Percentiles rank a stretch among this genome's conserved stretches.
Evolutionary conservation across 2,888 invertebrate genomes (phyloP).

Genomic region (Polydesmus complanatus): DNA sequence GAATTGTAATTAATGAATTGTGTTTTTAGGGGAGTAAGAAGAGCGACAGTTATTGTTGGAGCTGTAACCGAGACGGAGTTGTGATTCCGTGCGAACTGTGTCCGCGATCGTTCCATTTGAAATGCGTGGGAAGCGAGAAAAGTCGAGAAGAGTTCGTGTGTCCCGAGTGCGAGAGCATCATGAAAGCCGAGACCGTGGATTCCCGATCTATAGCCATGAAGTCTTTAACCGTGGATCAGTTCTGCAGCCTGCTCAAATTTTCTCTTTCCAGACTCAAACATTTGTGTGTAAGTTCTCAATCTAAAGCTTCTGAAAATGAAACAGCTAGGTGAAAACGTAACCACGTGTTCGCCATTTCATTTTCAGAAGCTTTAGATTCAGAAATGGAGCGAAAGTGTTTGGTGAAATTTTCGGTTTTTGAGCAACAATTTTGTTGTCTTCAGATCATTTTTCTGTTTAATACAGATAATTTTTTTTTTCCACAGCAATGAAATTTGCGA

Average conservation of each 20-base stretch:
- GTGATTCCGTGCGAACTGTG: conserved; percentile 59
- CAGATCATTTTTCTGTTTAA: no score
- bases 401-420: not conserved
- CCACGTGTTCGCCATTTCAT: no score
- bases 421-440: no score
- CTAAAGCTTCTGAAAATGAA: not conserved
- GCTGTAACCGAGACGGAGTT: conserved; percentile 58
- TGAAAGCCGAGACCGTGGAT: conserved; percentile 54
- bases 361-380: no score
- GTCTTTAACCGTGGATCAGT: conserved; percentile 53
- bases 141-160: conserved; percentile 58
- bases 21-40: no score
- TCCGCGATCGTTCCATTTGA: conserved; percentile 67
- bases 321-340: no score
- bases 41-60: conserved; percentile 77
- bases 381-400: not conserved
- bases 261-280: conserved; percentile 68
- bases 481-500: conserved; percentile 15
- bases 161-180: conserved; percentile 63
- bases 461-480: conserved; percentile 11
- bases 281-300: conserved; percentile 51
- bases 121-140: conserved; percentile 42
- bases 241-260: conserved; percentile 62
- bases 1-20: no score
- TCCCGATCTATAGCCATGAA: conserved; percentile 49